Conservation (phyloP, 2,113 vertebrate species). For the Calonectris borealis region DNA sequence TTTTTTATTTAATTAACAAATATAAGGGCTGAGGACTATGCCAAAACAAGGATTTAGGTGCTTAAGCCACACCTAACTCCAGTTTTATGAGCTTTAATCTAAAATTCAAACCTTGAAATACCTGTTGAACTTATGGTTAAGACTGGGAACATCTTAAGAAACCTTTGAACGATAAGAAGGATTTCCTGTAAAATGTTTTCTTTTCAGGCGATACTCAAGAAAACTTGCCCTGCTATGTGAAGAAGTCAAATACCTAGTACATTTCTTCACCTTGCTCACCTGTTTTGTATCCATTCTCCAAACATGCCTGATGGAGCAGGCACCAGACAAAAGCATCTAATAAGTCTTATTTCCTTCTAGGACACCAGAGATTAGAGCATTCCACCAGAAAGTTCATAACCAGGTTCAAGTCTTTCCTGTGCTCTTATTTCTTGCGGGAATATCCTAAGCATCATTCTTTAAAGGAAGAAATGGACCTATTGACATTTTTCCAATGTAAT, state of each 20-base stretch:
- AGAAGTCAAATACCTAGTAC: background rate
- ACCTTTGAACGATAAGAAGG: background rate
- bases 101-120: background rate
- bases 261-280: background rate
- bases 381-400: background rate
- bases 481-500: background rate
- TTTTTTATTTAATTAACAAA: background rate
- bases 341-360: background rate
- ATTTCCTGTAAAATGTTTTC: background rate
- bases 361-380: background rate
- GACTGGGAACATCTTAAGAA: background rate
- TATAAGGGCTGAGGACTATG: background rate
- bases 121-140: background rate
- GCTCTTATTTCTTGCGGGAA: background rate
- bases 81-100: background rate
- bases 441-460: background rate
- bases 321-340: fast-evolving
- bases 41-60: background rate
- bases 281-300: background rate
- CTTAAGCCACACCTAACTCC: background rate
- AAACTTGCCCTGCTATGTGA: background rate
- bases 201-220: background rate
- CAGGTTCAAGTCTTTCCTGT: background rate
- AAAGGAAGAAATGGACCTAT: background rate
- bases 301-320: background rate